These are phyloP conservation scores for Ennomos fuscantarius DNA, from an alignment of 2,888 invertebrate species.

Conservation along the genomic window DNA sequence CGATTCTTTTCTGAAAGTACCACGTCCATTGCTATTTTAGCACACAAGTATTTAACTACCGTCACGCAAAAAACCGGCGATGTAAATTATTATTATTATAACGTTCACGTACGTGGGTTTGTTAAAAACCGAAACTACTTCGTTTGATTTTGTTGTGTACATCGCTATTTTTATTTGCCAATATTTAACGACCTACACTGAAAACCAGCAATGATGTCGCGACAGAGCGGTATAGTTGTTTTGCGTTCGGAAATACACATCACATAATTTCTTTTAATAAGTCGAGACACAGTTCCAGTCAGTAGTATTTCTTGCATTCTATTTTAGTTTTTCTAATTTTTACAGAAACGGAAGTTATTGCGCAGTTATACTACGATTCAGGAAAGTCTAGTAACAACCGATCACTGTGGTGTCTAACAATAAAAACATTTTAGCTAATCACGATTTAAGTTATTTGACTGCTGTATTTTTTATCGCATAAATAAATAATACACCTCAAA, in stretches of 20 bases:
- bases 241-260: slow-evolving; percentile 5
- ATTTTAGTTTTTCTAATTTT: slow-evolving; percentile 51
- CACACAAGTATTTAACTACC: slow-evolving; percentile 10
- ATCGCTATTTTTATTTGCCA: slow-evolving; percentile 19
- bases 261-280: slow-evolving; percentile 8
- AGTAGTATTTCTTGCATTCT: slow-evolving; percentile 46
- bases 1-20: not conserved
- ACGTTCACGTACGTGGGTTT: not conserved
- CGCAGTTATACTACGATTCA: slow-evolving; percentile 47
- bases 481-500: too few relatives aligned
- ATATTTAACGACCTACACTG: not conserved
- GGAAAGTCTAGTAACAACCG: too few relatives aligned
- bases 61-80: slow-evolving; percentile 30
- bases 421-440: too few relatives aligned
- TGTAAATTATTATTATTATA: not conserved
- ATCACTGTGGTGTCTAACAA: too few relatives aligned
- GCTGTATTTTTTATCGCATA: too few relatives aligned
- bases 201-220: slow-evolving; percentile 14
- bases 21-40: slow-evolving; percentile 26
- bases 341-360: slow-evolving; percentile 61
- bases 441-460: too few relatives aligned
- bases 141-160: not conserved
- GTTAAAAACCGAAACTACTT: slow-evolving; percentile 8
- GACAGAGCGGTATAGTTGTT: slow-evolving; percentile 10
- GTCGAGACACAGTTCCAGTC: slow-evolving; percentile 17